Conservation (phyloP, 2,888 invertebrate genomes). For the Synanthedon vespiformis region DNA sequence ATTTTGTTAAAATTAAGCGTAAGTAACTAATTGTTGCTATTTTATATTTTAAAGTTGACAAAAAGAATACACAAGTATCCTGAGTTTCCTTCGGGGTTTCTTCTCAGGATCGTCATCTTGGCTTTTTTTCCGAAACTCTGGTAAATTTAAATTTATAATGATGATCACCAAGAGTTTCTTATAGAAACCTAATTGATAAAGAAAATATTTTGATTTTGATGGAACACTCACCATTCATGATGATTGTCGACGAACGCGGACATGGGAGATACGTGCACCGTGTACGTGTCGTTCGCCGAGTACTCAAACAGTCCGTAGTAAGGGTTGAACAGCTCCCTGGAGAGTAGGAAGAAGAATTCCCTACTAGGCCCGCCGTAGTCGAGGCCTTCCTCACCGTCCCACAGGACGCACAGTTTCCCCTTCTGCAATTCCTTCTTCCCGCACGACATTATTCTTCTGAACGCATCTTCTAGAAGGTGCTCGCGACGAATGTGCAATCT, state of each 20-base stretch:
- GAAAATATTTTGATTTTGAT: too few species aligned
- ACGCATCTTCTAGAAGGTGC: constrained; percentile 94
- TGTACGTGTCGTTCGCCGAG: constrained; percentile 97
- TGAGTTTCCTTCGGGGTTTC: too few species aligned
- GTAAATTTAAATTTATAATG: too few species aligned
- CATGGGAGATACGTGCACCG: constrained; percentile 95
- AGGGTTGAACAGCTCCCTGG: constrained; percentile 96
- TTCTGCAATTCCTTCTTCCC: constrained; percentile 96
- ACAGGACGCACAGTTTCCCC: constrained; percentile 92
- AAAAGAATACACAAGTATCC: too few species aligned
- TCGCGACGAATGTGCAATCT: constrained; percentile 94
- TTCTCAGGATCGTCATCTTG: too few species aligned
- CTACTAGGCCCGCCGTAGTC: constrained; percentile 98
- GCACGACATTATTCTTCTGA: constrained; percentile 95
- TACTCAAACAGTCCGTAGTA: constrained; percentile 99
- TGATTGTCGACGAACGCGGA: constrained; percentile 97
- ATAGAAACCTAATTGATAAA: too few species aligned
- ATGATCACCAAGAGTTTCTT: too few species aligned
- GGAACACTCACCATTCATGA: constrained; percentile 84
- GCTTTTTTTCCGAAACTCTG: too few species aligned
- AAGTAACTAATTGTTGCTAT: too few species aligned
- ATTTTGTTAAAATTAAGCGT: too few species aligned
- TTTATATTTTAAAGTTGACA: too few species aligned
- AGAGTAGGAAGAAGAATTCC: constrained; percentile 98
- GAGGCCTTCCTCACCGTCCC: constrained; percentile 95